Evolutionary conservation across 2,888 invertebrate genomes (phyloP).

Genomic region (Epirrhoe alternata): DNA sequence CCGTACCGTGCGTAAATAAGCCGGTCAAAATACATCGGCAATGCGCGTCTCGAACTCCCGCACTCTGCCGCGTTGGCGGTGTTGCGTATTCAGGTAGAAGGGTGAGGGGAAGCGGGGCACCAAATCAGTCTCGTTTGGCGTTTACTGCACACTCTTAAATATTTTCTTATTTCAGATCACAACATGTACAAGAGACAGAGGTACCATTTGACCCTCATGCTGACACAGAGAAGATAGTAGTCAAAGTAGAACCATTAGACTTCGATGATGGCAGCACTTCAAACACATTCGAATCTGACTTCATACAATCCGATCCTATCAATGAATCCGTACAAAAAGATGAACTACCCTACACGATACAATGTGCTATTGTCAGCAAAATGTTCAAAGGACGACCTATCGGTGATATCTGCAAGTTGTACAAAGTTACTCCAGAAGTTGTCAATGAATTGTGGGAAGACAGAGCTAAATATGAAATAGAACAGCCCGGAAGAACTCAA

Average conservation of each 20-base stretch:
- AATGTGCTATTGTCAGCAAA: conserved; percentile 60
- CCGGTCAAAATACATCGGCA: no score
- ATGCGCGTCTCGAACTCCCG: no score
- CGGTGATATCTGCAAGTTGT: conserved; percentile 54
- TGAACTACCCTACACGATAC: conserved; percentile 49
- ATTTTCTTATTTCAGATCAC: conserved; percentile 7
- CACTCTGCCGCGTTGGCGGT: no score
- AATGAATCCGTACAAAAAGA: conserved; percentile 41
- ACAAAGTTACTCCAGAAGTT: conserved; percentile 53
- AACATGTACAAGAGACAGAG: not conserved
- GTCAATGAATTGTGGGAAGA: conserved; percentile 62
- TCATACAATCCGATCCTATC: not conserved
- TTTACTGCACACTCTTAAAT: no score
- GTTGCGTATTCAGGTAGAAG: no score
- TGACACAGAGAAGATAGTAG: conserved; percentile 13
- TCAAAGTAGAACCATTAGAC: conserved; percentile 19
- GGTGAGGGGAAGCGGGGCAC: no score
- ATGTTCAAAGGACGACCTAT: conserved; percentile 60
- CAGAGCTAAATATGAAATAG: conserved; percentile 53
- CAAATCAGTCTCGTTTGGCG: no score
- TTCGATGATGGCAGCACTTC: conserved; percentile 14
- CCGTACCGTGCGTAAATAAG: no score
- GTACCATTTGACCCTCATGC: not conserved
- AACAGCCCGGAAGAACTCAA: conserved; percentile 46
- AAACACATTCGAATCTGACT: conserved; percentile 1